phyloP scores from a whole-genome alignment of 2,797 vertebrate genomes.

The Peromyscus attwateri region DNA sequence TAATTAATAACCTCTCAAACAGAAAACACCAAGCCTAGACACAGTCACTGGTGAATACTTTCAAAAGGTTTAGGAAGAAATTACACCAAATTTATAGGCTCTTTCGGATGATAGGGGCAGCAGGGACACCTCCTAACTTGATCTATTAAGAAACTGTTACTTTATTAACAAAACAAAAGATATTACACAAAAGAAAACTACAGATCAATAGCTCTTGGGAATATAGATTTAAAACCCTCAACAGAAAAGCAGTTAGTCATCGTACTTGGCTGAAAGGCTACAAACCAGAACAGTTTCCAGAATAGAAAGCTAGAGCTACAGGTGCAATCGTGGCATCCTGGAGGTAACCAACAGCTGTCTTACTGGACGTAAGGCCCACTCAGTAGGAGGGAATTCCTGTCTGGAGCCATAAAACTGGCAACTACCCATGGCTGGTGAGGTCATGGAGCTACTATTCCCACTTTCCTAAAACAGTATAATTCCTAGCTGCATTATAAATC shows the following conservation, averaged over 20 bases:
- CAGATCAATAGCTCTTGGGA: background rate
- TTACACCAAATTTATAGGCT: background rate
- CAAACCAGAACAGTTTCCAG: background rate
- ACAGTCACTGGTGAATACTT: background rate
- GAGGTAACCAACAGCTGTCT: background rate
- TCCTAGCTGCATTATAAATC: background rate
- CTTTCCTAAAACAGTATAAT: background rate
- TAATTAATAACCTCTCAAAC: background rate
- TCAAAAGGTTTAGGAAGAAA: background rate
- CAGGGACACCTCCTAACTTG: background rate
- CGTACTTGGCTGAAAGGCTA: background rate
- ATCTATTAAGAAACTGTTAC: background rate
- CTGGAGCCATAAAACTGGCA: background rate
- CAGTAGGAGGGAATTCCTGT: no score
- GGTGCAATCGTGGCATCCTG: background rate
- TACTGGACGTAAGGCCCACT: background rate
- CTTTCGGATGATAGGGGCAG: background rate
- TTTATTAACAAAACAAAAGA: background rate
- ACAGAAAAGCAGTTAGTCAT: background rate
- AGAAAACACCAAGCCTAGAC: background rate
- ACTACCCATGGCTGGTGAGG: background rate
- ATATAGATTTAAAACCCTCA: background rate
- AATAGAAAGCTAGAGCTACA: background rate
- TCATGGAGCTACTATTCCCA: background rate
- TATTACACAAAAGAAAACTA: background rate